These are phyloP conservation scores for Nycteola revayana DNA, from an alignment of 2,888 invertebrate genomes.

Conservation along the genomic window DNA sequence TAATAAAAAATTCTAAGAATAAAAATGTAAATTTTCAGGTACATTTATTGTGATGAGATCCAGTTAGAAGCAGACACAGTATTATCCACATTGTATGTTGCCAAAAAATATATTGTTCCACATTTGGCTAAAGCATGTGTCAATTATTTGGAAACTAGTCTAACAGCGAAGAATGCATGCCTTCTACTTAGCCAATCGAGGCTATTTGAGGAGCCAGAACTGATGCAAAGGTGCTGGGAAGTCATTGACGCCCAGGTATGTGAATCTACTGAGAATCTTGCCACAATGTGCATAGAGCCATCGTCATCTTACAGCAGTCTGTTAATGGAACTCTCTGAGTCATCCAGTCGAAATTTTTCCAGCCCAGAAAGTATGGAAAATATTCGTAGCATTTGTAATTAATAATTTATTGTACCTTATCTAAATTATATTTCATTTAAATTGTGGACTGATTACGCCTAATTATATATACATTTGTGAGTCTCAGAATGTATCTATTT, in stretches of 20 bases:
- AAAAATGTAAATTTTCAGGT: slow-evolving; percentile 89
- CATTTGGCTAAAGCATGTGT: slow-evolving; percentile 97
- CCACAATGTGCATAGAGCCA: slow-evolving; percentile 61
- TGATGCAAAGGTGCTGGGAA: slow-evolving; percentile 98
- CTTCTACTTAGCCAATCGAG: slow-evolving; percentile 96
- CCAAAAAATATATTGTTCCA: slow-evolving; percentile 98
- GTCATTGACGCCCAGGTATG: slow-evolving; percentile 97
- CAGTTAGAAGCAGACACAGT: slow-evolving; percentile 97
- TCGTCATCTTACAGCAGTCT: slow-evolving; percentile 73
- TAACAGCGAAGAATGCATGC: slow-evolving; percentile 98
- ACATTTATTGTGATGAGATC: slow-evolving; percentile 98
- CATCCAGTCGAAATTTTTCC: slow-evolving; percentile 63
- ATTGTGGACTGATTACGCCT: neutral
- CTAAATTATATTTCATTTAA: neutral
- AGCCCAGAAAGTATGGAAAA: slow-evolving; percentile 68
- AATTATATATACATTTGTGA: neutral
- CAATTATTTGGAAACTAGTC: slow-evolving; percentile 96
- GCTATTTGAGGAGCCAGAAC: slow-evolving; percentile 97
- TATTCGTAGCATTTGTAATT: slow-evolving; percentile 50
- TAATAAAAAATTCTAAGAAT: too few species aligned
- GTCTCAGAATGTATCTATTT: too few species aligned
- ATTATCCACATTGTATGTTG: slow-evolving; percentile 95
- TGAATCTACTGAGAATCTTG: slow-evolving; percentile 78
- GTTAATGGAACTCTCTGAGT: slow-evolving; percentile 66
- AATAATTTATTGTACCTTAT: slow-evolving; percentile 10